These are phyloP conservation scores for mouse (Mus musculus) DNA, from an alignment of 2,113 vertebrate genomes.

Conservation along the genomic window GRCm39 chrX:12797501-12798000, in stretches of 20 bases:
- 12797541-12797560: too few species aligned
- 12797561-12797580: too few species aligned
- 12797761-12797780: neutral
- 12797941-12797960: neutral
- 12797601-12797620: too few species aligned
- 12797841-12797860: too few species aligned
- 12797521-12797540: too few species aligned
- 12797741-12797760: neutral
- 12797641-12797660: neutral
- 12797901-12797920: slow-evolving; percentile 10
- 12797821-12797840: neutral
- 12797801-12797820: too few species aligned
- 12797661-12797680: neutral
- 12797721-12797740: neutral
- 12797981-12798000: neutral
- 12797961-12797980: neutral
- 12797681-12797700: neutral
- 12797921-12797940: neutral
- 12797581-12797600: too few species aligned
- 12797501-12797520: too few species aligned
- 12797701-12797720: neutral
- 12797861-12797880: too few species aligned
- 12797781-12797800: neutral
- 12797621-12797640: neutral
- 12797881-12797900: neutral